Conservation (phyloP, 2,113 vertebrate genomes). For the Tonatia bakeri region DNA sequence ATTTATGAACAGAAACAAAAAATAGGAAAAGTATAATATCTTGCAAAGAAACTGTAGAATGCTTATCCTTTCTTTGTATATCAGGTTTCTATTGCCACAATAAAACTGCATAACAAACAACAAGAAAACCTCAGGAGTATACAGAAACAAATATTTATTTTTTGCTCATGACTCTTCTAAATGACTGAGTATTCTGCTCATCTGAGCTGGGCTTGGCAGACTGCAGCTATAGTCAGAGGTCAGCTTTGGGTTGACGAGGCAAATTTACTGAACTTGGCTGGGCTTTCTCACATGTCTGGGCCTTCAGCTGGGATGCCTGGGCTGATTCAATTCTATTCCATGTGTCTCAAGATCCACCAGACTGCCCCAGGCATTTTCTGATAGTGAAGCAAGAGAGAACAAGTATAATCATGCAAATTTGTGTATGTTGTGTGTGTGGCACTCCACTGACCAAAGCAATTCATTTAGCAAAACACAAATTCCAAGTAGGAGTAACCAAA, state of each 20-base stretch:
- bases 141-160: slow-evolving; percentile 3
- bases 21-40: background rate
- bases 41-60: slow-evolving; percentile 9
- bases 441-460: background rate
- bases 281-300: background rate
- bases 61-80: background rate
- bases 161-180: background rate
- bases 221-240: background rate
- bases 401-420: background rate
- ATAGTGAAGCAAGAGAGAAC: background rate
- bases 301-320: background rate
- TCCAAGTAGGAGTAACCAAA: background rate
- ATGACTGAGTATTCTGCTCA: background rate
- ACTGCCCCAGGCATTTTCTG: background rate
- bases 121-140: background rate
- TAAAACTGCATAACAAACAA: background rate
- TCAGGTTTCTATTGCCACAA: background rate
- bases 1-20: slow-evolving; percentile 43
- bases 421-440: background rate
- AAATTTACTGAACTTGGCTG: background rate
- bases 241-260: background rate
- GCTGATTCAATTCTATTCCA: background rate
- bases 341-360: background rate
- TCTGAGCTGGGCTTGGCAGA: background rate
- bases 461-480: background rate